Base-by-base conservation (phyloP, 2,888 invertebrate genomes). In the Eucera pruinosa region DNA sequence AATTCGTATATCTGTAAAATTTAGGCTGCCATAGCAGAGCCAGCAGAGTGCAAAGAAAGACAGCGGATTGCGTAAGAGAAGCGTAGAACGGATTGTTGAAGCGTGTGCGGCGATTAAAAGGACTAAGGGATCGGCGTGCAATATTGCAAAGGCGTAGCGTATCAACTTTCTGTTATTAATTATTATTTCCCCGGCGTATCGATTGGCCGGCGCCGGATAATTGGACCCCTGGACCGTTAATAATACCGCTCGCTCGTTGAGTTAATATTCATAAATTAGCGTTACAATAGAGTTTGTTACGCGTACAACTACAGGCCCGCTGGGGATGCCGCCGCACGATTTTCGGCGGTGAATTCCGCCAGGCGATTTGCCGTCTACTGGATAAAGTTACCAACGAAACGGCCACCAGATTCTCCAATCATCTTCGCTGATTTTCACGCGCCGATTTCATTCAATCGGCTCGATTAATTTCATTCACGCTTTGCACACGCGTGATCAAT, bases 191-290 rank as follows among this genome's bases (percentile, higher is more conserved):
- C 68, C 36, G 55, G 54, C 41, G 65, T 74, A 81, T 74, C 81
- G 74, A 81, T 81, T 69, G 45, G 47, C 67, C 15, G 50, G 55
- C 58, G 39, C 20, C 18, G 41, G 74, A 81, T 81, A 78, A 81
- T 81, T 71, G 62, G 60, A 65, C 55, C 71, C 47, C 25, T 23
- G 62, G 41, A 54, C 57, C 70, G 74, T 65, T 78, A 77, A 78
- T 78, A 78, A 78, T 68, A 52, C 68, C 36, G 67, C 70, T 62
- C 36, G 54, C 62, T 80, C 75, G 66, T 78, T 68, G 65, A 72
- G 71, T 81, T 78, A 81, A 81, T 81, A 81, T 74, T 81, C 69
- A 74, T 69, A 66, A 78, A 78, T 81, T 78, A 74, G 64, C 78
- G 70, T 74, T 75, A 67, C 80, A 69, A 70, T 77, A 65, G 78